These are phyloP conservation scores for Saimiri boliviensis DNA, from an alignment of 2,113 vertebrate species.

Conservation along the genomic window DNA sequence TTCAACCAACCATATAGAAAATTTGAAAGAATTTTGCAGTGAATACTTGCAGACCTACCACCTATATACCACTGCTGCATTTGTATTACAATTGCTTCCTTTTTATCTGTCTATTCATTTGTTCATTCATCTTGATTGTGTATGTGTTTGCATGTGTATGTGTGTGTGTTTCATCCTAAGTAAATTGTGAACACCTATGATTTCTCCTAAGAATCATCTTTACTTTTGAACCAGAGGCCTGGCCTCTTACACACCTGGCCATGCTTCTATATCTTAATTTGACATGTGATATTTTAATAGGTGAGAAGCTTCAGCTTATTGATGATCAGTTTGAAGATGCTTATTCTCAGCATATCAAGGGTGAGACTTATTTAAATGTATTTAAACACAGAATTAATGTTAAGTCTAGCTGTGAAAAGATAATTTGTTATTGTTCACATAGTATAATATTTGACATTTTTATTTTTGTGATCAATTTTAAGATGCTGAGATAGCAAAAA, in stretches of 20 bases:
- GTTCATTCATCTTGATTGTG: background rate
- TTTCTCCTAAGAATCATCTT: background rate
- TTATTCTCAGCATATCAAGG: conserved; percentile 81
- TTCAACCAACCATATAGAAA: background rate
- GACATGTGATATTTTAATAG: conserved; percentile 47
- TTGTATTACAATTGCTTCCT: background rate
- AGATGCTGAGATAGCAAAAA: conserved; percentile 90
- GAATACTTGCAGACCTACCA: background rate
- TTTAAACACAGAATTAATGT: background rate
- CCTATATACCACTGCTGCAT: background rate
- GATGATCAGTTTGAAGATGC: conserved; percentile 93
- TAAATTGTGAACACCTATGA: background rate
- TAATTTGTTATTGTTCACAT: conserved; percentile 10
- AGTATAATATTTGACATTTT: background rate
- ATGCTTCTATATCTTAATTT: background rate
- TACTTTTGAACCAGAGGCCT: background rate
- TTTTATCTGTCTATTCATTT: background rate
- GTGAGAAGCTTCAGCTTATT: conserved; percentile 92
- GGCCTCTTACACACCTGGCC: background rate
- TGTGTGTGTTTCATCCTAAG: background rate
- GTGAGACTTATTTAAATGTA: conserved; percentile 76
- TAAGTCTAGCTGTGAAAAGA: conserved; percentile 38
- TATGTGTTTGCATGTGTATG: background rate
- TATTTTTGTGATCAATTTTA: conserved; percentile 78
- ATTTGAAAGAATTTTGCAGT: background rate